Evolutionary conservation across 1,140 invertebrate genomes (phyloP), one percentile per base, ranked within the genome.

Genomic region (Galleria mellonella): DNA sequence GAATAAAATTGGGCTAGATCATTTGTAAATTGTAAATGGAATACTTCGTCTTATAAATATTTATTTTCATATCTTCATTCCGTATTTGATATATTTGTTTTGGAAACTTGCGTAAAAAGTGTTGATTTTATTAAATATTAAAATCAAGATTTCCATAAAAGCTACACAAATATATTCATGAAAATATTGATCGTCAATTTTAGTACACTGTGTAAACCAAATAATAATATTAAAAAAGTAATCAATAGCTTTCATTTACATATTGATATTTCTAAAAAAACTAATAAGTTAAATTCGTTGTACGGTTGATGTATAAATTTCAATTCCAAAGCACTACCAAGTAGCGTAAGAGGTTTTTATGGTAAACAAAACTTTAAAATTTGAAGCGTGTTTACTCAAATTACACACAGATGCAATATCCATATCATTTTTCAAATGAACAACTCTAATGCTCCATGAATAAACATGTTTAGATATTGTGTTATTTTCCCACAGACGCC

Each of bases 401-500:
- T 37, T 37, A 37, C 35, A 13, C n/a, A 23, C 15, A 10, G 35
- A 37, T 13, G 35, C 13, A 10, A 37, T 17, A 37, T 37, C 35
- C 14, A 37, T 37, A 37, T 17, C 35, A 37, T 37, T 37, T 37
- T 37, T 37, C 32, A 37, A 37, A n/a, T 11, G 13, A n/a, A 17
- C 9, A 13, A 17, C 17, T 9, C 9, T 17, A 37, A 17, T 35
- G 15, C 32, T n/a, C 35, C 35, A 37, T 37, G 35, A 37, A 37
- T 37, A 37, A 37, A 37, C 35, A 37, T 23, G 17, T 23, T 23
- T 23, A 6, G 17, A 23, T 37, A 35, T 37, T 13, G 14, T 10
- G 35, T 37, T 37, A 51, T 62, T 64, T 69, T 70, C 66, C 56
- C 66, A 70, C 53, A 47, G 50, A 61, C 59, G 52, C 55, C 33